Conservation (phyloP, 2,888 invertebrate species). For the Neria commutata region DNA sequence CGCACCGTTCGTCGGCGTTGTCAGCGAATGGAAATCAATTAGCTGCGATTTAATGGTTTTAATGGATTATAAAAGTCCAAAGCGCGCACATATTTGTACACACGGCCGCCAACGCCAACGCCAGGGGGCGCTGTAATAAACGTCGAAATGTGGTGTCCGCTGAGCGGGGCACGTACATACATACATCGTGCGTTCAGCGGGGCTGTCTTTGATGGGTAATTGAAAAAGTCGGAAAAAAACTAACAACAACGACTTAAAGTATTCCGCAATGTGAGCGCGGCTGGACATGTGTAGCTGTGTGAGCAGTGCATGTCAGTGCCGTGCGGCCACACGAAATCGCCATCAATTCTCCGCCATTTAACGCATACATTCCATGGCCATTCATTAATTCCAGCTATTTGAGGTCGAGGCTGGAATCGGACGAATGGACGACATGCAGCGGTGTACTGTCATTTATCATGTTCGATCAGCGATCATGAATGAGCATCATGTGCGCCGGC, state of each 20-base stretch:
- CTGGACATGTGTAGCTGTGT: neutral
- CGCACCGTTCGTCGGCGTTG: neutral
- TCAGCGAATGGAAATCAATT: neutral
- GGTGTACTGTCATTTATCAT: neutral
- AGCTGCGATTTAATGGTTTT: constrained; percentile 1
- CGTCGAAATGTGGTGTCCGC: too few relatives aligned
- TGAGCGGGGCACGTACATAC: neutral
- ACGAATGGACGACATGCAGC: too few relatives aligned
- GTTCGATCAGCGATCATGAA: too few relatives aligned
- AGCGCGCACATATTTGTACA: neutral
- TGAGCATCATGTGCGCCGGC: too few relatives aligned
- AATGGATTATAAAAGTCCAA: constrained; percentile 1
- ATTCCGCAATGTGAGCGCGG: neutral
- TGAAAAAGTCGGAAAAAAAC: neutral
- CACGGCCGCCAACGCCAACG: neutral
- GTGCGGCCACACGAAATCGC: neutral
- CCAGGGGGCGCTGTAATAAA: neutral
- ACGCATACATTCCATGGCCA: too few relatives aligned
- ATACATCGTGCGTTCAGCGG: neutral
- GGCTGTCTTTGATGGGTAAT: neutral
- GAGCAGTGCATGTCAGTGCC: neutral
- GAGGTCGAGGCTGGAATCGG: too few relatives aligned
- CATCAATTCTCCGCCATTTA: neutral
- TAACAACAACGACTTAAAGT: too few relatives aligned
- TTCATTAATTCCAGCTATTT: too few relatives aligned